A percentile compares a stretch with the other conserved stretches of the same genome.
phyloP scores from a whole-genome alignment of 1,140 invertebrate species.

The Ptiloglossa arizonensis region DNA sequence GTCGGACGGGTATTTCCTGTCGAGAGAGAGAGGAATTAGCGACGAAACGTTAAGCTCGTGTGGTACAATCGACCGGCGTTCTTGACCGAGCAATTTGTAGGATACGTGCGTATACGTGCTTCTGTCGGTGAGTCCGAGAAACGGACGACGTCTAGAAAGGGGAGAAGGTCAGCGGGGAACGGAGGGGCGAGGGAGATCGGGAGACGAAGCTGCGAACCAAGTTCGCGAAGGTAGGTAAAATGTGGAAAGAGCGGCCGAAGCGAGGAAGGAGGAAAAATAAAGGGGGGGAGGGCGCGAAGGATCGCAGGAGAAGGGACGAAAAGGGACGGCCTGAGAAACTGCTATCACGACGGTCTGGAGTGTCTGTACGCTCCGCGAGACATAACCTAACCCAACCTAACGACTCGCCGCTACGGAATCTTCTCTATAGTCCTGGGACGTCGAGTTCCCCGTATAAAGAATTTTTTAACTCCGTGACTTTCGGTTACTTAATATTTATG shows the following conservation, averaged over 20 bases:
- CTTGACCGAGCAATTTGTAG: constrained; percentile 44
- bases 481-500: too few relatives aligned
- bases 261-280: constrained; percentile 8
- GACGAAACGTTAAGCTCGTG: constrained; percentile 8
- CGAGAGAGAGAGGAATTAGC: neutral
- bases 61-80: neutral
- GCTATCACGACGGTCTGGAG: constrained; percentile 20
- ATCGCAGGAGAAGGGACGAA: constrained; percentile 3
- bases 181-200: neutral
- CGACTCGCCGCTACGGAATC: constrained; percentile 7
- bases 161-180: neutral
- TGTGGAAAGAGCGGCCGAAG: constrained; percentile 32
- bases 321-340: constrained; percentile 50
- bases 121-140: constrained; percentile 9
- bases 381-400: constrained; percentile 38
- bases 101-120: constrained; percentile 1
- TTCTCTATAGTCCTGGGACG: neutral
- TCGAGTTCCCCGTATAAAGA: neutral
- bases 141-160: constrained; percentile 8
- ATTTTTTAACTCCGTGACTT: neutral
- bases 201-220: constrained; percentile 21
- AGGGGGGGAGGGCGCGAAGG: constrained; percentile 19
- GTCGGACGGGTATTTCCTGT: constrained; percentile 32
- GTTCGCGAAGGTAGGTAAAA: constrained; percentile 36
- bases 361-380: constrained; percentile 3